These are phyloP conservation scores for Choloepus hoffmanni DNA, from an alignment of 2,113 vertebrate genomes.

Conservation along the genomic window DNA sequence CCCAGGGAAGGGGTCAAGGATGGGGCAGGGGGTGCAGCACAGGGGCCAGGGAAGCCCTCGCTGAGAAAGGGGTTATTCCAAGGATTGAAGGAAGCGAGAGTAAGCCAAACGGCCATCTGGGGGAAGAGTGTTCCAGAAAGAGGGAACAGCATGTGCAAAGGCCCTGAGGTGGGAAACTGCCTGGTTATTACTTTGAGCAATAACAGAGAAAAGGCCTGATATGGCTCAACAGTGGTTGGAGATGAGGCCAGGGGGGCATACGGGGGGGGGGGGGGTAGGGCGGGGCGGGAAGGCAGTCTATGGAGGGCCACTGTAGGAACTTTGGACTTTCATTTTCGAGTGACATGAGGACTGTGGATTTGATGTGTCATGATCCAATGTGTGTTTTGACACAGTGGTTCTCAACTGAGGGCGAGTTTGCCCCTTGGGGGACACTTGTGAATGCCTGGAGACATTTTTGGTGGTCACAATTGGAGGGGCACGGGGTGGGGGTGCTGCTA, in stretches of 20 bases:
- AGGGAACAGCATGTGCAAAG: background rate
- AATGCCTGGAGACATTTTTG: background rate
- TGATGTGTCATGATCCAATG: background rate
- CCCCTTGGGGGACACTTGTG: background rate
- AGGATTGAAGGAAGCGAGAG: background rate
- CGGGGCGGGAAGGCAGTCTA: background rate
- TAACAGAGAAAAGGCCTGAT: background rate
- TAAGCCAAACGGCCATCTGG: background rate
- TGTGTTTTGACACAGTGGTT: background rate
- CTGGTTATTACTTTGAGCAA: background rate
- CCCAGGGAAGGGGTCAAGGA: background rate
- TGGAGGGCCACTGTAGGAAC: background rate
- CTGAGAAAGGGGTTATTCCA: background rate
- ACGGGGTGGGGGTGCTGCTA: accelerated
- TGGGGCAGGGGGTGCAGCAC: no score
- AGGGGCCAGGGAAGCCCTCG: no score
- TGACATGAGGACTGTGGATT: background rate
- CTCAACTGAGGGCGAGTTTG: background rate
- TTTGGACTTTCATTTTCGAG: background rate
- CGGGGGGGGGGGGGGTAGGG: background rate
- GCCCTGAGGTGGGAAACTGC: background rate
- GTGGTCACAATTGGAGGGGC: background rate
- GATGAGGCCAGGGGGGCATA: background rate
- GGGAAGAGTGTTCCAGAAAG: no score
- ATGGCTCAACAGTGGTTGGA: no score